Percentiles rank a stretch among this genome's conserved stretches.
phyloP scores from a whole-genome alignment of 1,140 invertebrate species.

The Rhopalosiphum maidis region DNA sequence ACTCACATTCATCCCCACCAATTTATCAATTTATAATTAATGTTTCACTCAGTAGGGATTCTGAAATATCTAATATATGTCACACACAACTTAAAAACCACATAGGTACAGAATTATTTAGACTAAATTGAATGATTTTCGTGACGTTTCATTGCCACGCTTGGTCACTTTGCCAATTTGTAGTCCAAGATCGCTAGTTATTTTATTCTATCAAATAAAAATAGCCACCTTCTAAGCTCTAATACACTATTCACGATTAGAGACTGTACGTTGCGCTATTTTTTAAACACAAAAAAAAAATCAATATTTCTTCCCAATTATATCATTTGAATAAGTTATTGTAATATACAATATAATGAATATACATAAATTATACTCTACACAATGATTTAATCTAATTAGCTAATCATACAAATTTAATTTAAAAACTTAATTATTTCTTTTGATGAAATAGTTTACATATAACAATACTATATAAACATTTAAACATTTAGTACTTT shows the following conservation, averaged over 20 bases:
- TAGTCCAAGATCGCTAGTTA: background rate
- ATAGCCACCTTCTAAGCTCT: background rate
- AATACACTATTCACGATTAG: background rate
- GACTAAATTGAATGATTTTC: background rate
- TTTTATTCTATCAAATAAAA: background rate
- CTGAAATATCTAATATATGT: background rate
- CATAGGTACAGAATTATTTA: background rate
- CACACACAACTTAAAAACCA: background rate
- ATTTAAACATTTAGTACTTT: background rate
- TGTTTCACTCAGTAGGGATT: background rate
- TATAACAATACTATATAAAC: background rate
- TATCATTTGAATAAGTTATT: background rate
- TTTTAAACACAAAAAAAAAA: background rate
- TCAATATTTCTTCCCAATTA: background rate
- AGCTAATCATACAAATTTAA: background rate
- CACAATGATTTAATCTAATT: background rate
- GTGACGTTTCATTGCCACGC: slow-evolving; percentile 28
- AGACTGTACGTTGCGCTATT: background rate
- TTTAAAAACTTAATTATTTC: background rate
- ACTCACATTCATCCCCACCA: background rate
- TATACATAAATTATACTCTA: background rate
- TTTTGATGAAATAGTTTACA: background rate
- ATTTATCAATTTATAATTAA: background rate
- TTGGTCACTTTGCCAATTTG: slow-evolving; percentile 23
- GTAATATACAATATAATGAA: background rate